These are phyloP conservation scores for Pseudorhiza aurosa DNA, from an alignment of 30 jellyfish, hydroid and myxozoan genomes.

Conservation along the genomic window DNA sequence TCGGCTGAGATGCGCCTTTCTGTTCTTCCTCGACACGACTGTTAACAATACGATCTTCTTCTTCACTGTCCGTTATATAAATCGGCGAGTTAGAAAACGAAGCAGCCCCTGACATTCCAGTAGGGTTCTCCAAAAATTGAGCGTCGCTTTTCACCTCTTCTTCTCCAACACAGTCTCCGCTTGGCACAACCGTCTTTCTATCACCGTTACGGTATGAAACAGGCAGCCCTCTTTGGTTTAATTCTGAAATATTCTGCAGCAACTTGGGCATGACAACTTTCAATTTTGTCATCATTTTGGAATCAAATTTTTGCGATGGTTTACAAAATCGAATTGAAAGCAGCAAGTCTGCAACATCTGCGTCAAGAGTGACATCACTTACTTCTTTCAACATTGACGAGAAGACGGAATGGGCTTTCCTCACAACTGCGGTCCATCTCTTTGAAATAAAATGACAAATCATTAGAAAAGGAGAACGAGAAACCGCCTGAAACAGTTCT, in stretches of 20 bases:
- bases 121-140: no score
- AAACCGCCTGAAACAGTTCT: no score
- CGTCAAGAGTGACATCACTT: background rate
- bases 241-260: background rate
- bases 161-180: no score
- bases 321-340: background rate
- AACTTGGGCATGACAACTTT: slow-evolving; percentile 6
- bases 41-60: background rate
- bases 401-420: slow-evolving; percentile 25
- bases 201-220: background rate
- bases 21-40: background rate
- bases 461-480: no score
- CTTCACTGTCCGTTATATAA: slow-evolving; percentile 12
- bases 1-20: slow-evolving; percentile 23
- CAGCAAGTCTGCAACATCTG: background rate
- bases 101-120: no score
- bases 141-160: no score
- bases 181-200: no score
- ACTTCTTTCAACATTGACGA: slow-evolving; percentile 28
- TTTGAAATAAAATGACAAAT: background rate
- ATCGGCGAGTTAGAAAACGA: no score
- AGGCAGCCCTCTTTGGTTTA: slow-evolving; percentile 3
- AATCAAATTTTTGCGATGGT: background rate
- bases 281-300: background rate
- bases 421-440: slow-evolving; percentile 37